phyloP scores from a whole-genome alignment of 1,140 invertebrate genomes.

The Nixonia krombeini region DNA sequence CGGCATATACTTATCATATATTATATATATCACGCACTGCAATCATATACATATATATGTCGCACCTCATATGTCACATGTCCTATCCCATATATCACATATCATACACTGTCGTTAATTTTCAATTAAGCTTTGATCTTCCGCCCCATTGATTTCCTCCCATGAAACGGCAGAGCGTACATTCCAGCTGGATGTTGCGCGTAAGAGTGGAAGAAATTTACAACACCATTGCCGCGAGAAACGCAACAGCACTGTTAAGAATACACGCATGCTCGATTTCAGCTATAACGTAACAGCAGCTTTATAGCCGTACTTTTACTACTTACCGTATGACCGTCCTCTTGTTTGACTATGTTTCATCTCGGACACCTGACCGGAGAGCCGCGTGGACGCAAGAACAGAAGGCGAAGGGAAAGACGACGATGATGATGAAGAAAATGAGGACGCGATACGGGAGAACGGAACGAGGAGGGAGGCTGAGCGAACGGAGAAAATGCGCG shows the following conservation, averaged over 20 bases:
- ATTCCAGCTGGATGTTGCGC: slow-evolving; percentile 37
- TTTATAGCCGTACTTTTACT: slow-evolving; percentile 40
- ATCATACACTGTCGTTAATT: too few relatives aligned
- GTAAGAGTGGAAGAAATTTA: slow-evolving; percentile 36
- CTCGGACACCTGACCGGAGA: slow-evolving; percentile 31
- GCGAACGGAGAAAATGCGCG: slow-evolving; percentile 26
- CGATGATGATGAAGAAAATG: slow-evolving; percentile 17
- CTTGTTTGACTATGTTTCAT: slow-evolving; percentile 44
- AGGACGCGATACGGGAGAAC: slow-evolving; percentile 15
- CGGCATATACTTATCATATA: not conserved
- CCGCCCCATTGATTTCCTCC: too few relatives aligned
- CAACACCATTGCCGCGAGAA: slow-evolving; percentile 37
- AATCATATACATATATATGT: not conserved
- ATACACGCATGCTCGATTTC: slow-evolving; percentile 47
- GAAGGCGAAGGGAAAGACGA: slow-evolving; percentile 9
- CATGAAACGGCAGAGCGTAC: too few relatives aligned
- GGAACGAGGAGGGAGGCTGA: slow-evolving; percentile 16
- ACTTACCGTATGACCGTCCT: slow-evolving; percentile 36
- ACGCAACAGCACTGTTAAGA: slow-evolving; percentile 45
- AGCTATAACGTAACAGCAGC: slow-evolving; percentile 38
- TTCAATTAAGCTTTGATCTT: too few relatives aligned
- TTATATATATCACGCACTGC: not conserved
- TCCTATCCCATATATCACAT: too few relatives aligned
- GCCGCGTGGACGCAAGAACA: slow-evolving; percentile 36
- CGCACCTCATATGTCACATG: not conserved